Evolutionary conservation across 2,797 vertebrate genomes (phyloP).

Genomic region (Siniperca undulata): DNA sequence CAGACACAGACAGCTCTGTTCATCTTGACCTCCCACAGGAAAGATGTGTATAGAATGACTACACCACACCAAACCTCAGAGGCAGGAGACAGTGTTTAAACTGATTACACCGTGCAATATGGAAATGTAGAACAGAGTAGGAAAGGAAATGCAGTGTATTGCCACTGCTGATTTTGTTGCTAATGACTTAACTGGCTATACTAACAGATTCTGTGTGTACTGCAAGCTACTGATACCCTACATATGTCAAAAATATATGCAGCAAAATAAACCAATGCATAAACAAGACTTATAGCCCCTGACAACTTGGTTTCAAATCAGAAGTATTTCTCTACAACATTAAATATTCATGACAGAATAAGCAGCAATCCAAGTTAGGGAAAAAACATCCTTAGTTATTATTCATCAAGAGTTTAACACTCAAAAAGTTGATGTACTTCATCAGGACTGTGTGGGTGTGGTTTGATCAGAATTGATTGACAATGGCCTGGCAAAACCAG

Average conservation of each 20-base stretch:
- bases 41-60: constrained; percentile 5
- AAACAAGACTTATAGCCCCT: background rate
- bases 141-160: background rate
- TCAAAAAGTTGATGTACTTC: background rate
- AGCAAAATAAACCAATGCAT: background rate
- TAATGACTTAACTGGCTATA: background rate
- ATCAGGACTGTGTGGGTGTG: no score
- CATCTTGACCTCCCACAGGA: constrained; percentile 27
- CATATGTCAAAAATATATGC: background rate
- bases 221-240: background rate
- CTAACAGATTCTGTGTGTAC: background rate
- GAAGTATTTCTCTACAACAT: background rate
- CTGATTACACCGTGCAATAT: constrained; percentile 4
- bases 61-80: background rate
- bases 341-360: background rate
- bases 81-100: constrained; percentile 12
- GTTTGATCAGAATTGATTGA: no score
- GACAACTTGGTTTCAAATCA: background rate
- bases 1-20: constrained; percentile 43
- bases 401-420: background rate
- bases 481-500: no score
- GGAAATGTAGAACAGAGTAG: background rate
- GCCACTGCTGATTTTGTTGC: constrained; percentile 8
- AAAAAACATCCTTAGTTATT: background rate
- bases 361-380: background rate